Evolutionary conservation across 2,113 vertebrate genomes (phyloP), one percentile per base, ranked within the genome.

Genomic region (Hippocampus barbouri): DNA sequence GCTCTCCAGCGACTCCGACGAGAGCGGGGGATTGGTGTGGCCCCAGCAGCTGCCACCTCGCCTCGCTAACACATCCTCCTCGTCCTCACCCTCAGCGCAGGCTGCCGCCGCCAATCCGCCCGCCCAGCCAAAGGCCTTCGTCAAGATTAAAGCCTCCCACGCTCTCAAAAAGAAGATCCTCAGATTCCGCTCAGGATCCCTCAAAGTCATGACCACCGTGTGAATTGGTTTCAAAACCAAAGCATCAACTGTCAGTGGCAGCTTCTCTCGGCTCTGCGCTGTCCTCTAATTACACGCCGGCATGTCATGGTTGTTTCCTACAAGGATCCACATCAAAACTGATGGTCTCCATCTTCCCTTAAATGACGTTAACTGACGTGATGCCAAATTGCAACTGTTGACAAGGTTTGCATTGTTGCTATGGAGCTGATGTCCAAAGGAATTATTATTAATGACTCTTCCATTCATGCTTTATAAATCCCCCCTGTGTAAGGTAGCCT

Each of bases 161-260:
- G 95, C 96, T 0, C 94, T 97, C 7, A 97, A 97, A 86, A 97
- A 94, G 80, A 97, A 97, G 89, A 96, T 97, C 63, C 89, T 96
- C 69, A 88, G 96, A 47, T 96, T 96, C 85, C 94, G 94, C 47
- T 94, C 96, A 0, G 95, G 95, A 56, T 96, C 96, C 0, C 94
- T 97, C 51, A 97, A 97, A 83, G 94, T 96, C 79, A 97, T 97
- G 95, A 97, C 96, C 0, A 96, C 96, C 0, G 95, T 97, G 30
- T 97, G 91, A 95, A 66, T 18, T 25, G 41, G 63, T 61, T 61
- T 61, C 16, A 34, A 16, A 27, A 27, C 6, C 12, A 25, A 45
- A 66, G 6, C 25, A 27, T 47, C 34, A 21, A 45, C 59, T 16
- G 21, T 30, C 59, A 5, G 59, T 21, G 3, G 61, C 43, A 9